These are phyloP conservation scores for Thunnus thynnus DNA, from an alignment of 2,113 vertebrate genomes.

Conservation along the genomic window DNA sequence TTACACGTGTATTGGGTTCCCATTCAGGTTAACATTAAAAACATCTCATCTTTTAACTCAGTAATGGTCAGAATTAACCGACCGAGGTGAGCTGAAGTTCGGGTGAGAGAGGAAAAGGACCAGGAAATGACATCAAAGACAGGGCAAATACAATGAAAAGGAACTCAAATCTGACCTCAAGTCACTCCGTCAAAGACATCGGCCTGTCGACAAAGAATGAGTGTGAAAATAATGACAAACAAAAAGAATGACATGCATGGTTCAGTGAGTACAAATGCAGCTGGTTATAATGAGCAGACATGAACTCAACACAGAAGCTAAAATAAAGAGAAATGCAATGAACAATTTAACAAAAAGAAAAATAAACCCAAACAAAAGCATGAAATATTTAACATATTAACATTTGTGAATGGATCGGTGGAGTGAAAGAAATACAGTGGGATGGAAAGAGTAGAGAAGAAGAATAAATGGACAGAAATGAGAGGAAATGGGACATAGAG, in stretches of 20 bases:
- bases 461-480: not conserved
- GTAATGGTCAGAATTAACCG: conserved; percentile 23
- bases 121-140: conserved; percentile 65
- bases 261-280: conserved; percentile 68
- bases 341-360: conserved; percentile 33
- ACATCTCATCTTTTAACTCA: conserved; percentile 13
- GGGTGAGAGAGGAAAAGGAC: conserved; percentile 51
- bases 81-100: conserved; percentile 27
- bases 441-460: conserved; percentile 9
- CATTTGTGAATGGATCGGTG: not conserved
- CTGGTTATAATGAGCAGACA: conserved; percentile 55
- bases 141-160: conserved; percentile 71
- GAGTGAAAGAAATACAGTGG: not conserved
- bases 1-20: conserved; percentile 15
- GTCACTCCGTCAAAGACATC: conserved; percentile 85
- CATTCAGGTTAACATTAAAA: conserved; percentile 29
- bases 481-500: conserved; percentile 5
- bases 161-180: conserved; percentile 87
- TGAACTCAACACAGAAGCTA: conserved; percentile 24
- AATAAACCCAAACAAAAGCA: conserved; percentile 30
- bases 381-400: conserved; percentile 12
- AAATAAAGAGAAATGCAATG: conserved; percentile 27
- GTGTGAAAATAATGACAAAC: conserved; percentile 79
- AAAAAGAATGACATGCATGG: conserved; percentile 73
- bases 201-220: conserved; percentile 85